Conservation (phyloP, 2,797 vertebrate genomes). For the Sebastes miniatus region DNA sequence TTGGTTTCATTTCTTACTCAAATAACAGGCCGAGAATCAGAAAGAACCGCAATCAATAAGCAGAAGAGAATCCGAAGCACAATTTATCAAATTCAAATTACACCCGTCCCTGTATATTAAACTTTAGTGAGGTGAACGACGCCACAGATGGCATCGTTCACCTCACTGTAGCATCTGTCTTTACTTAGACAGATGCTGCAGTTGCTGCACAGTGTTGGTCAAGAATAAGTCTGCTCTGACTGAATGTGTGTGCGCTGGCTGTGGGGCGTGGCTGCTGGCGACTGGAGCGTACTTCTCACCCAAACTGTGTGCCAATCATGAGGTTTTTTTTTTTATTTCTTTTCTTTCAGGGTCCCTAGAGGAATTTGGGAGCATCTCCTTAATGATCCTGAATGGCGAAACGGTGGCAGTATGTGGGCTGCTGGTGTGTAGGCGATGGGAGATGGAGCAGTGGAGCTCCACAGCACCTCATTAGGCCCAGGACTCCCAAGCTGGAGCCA, state of each 20-base stretch:
- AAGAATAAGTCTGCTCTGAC: neutral
- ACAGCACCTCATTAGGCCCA: slow-evolving; percentile 88
- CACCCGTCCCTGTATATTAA: neutral
- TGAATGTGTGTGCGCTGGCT: slow-evolving; percentile 3
- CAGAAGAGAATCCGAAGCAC: neutral
- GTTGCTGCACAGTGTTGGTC: slow-evolving; percentile 24
- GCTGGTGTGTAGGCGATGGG: slow-evolving; percentile 65
- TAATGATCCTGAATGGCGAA: slow-evolving; percentile 72
- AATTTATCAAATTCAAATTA: neutral
- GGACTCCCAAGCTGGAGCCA: slow-evolving; percentile 88
- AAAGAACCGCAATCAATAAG: neutral
- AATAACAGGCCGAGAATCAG: neutral
- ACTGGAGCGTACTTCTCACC: slow-evolving; percentile 37
- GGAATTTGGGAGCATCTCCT: slow-evolving; percentile 72
- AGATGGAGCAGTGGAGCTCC: slow-evolving; percentile 65
- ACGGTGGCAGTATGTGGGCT: slow-evolving; percentile 64
- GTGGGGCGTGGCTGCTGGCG: slow-evolving; percentile 32
- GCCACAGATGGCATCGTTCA: neutral
- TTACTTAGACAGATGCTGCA: slow-evolving; percentile 33
- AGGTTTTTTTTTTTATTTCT: slow-evolving; percentile 3
- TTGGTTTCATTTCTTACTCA: neutral
- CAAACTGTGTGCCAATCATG: slow-evolving; percentile 49
- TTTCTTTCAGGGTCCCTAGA: slow-evolving; percentile 49
- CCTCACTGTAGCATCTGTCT: neutral
- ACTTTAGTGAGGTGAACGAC: slow-evolving; percentile 13